Evolutionary conservation across 2,888 invertebrate genomes (phyloP).

Genomic region (Allygus modestus): DNA sequence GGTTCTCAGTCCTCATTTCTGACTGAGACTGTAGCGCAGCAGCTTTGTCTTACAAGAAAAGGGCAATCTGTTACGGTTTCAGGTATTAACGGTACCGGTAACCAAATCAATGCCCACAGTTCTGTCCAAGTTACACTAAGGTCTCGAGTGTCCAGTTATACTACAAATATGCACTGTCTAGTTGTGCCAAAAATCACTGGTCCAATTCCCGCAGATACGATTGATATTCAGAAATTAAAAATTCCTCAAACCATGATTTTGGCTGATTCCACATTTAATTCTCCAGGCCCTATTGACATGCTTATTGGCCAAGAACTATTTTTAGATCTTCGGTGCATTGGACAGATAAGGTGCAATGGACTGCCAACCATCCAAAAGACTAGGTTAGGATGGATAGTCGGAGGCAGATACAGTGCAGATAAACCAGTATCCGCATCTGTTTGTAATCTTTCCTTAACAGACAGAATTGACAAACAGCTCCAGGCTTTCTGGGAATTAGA

Average conservation of each 20-base stretch:
- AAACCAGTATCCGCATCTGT: background rate
- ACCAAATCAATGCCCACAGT: no score
- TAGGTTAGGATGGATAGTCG: slow-evolving; percentile 31
- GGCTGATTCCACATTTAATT: background rate
- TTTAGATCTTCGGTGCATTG: background rate
- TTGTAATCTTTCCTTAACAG: background rate
- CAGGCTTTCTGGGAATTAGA: slow-evolving; percentile 37
- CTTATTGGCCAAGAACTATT: slow-evolving; percentile 33
- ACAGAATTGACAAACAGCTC: background rate
- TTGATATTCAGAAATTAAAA: background rate
- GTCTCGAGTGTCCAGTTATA: no score
- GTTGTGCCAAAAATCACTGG: slow-evolving; percentile 11
- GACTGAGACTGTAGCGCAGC: no score
- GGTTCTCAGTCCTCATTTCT: no score
- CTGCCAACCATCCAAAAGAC: slow-evolving; percentile 27
- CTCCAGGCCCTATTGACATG: background rate
- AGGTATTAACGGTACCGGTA: no score
- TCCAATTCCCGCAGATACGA: background rate
- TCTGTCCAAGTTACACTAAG: no score
- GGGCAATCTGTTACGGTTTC: no score
- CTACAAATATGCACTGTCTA: background rate
- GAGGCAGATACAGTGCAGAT: background rate
- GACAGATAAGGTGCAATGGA: background rate
- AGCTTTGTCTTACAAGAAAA: no score
- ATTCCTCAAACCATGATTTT: background rate